phyloP scores from a whole-genome alignment of 2,888 invertebrate species.

The Chalcosyrphus nemorum region DNA sequence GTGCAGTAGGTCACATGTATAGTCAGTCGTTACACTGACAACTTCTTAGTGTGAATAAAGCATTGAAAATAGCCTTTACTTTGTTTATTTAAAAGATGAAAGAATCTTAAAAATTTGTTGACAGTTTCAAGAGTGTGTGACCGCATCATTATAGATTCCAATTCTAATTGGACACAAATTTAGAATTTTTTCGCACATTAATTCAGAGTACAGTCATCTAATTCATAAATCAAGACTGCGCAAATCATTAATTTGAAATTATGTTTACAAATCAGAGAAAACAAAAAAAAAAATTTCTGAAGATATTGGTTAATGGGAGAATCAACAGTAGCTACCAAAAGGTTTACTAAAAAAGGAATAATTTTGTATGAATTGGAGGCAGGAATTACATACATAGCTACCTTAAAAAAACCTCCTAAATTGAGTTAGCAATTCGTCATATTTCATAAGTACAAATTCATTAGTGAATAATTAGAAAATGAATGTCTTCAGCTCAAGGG shows the following conservation, averaged over 20 bases:
- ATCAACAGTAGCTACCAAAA: neutral
- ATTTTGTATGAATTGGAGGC: too few species aligned
- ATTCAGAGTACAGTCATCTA: neutral
- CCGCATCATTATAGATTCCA: neutral
- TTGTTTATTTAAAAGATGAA: neutral
- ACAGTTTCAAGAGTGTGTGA: neutral
- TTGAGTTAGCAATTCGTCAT: too few species aligned
- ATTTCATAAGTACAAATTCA: too few species aligned
- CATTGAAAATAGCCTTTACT: neutral
- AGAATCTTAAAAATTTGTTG: neutral
- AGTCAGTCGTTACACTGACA: neutral
- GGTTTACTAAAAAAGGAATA: too few species aligned
- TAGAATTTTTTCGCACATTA: neutral
- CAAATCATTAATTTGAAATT: constrained; percentile 6
- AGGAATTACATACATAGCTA: too few species aligned
- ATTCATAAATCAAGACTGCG: neutral
- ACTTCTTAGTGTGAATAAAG: neutral
- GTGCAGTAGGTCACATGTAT: neutral
- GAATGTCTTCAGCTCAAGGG: too few species aligned
- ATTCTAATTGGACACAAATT: neutral
- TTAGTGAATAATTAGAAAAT: too few species aligned
- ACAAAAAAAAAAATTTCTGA: neutral
- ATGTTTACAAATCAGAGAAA: neutral
- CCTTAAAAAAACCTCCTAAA: too few species aligned
- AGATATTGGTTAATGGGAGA: neutral